Evolutionary conservation across 1,140 invertebrate species (phyloP), one percentile per base, ranked within the genome.

Genomic region (Druon quercuslanigerum): DNA sequence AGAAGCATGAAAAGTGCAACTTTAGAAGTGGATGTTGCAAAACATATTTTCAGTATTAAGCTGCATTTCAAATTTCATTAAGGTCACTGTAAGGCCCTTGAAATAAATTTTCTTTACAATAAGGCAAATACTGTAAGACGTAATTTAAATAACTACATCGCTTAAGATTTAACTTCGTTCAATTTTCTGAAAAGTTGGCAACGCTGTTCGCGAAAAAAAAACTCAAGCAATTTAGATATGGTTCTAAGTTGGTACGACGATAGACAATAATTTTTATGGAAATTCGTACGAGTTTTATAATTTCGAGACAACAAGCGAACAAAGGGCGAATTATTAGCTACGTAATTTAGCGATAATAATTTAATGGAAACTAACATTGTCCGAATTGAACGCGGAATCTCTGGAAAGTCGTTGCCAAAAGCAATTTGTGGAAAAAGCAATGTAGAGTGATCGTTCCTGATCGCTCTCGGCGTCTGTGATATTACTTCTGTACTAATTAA

Each of bases 401-500:
- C 83, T 74, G 25, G 52, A 81, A 77, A 74, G 80, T 76, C 72
- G 25, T 70, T 73, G 56, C 80, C 76, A 73, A 81, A 78, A 81
- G 76, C 56, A 83, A 84, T 78, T 56, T 84, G 75, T 79, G 76
- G 77, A 84, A 88, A 85, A 54, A 87, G 83, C 56, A 80, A 85
- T 84, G 83, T 80, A 84, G 79, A 82, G 74, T 72, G 74, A 54
- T 83, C 74, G 83, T 79, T 80, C 4, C 52, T 51, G n/a, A 80
- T 84, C 82, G 80, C 82, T 86, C 80, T 85, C 84, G 81, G 83
- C 82, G 84, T 87, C 90, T 91, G 90, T 91, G 90, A 91, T 91
- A 91, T 91, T 90, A 90, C 83, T 88, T 89, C 83, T 89, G 88
- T 90, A 91, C 90, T 90, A 87, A 89, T 86, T 86, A 88, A 88